These are phyloP conservation scores for Mystacides longicornis DNA, from an alignment of 2,888 invertebrate species.

Conservation along the genomic window DNA sequence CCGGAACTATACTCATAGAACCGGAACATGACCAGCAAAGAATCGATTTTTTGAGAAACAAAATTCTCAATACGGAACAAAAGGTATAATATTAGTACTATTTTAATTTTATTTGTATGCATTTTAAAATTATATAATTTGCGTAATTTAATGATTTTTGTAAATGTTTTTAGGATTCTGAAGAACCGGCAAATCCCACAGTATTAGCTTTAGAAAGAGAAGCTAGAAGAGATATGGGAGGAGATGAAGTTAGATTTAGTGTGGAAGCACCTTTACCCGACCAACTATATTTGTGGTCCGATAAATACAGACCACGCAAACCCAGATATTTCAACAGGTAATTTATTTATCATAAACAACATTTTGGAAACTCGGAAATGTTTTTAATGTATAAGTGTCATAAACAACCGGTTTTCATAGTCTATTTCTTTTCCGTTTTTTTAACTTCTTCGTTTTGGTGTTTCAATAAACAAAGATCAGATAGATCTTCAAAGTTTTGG, in stretches of 20 bases:
- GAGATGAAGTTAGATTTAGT: constrained; percentile 86
- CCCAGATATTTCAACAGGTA: constrained; percentile 91
- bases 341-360: too few relatives aligned
- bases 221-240: constrained; percentile 76
- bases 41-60: constrained; percentile 63
- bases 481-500: too few relatives aligned
- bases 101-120: too few relatives aligned
- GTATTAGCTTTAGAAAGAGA: constrained; percentile 59
- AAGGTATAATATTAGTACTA: too few relatives aligned
- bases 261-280: constrained; percentile 81
- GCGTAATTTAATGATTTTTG: too few relatives aligned
- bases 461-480: too few relatives aligned
- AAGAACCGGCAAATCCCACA: constrained; percentile 9
- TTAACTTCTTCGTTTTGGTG: too few relatives aligned
- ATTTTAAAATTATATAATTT: too few relatives aligned
- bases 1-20: constrained; percentile 67
- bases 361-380: too few relatives aligned
- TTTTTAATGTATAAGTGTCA: too few relatives aligned
- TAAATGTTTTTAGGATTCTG: constrained; percentile 6
- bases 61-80: constrained; percentile 48
- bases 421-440: too few relatives aligned
- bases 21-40: constrained; percentile 70
- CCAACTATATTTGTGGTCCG: constrained; percentile 90
- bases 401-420: too few relatives aligned
- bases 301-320: constrained; percentile 95